Evolutionary conservation across 2,888 invertebrate species (phyloP).

Genomic region (Lepeophtheirus nordmannii): DNA sequence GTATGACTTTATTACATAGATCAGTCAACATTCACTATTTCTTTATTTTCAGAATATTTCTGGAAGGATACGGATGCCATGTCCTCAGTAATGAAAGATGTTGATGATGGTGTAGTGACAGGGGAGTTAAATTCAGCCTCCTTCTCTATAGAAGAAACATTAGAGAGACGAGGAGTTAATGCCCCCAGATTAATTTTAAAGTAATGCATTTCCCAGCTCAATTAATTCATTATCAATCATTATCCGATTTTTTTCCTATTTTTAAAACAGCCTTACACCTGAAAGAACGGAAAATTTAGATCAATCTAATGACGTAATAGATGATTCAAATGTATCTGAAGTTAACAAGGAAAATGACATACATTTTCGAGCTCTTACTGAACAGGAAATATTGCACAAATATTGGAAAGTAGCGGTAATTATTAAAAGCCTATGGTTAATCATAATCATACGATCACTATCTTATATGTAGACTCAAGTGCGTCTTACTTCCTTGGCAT

Average conservation of each 20-base stretch:
- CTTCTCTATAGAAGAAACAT: neutral
- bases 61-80: neutral
- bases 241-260: too few species aligned
- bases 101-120: neutral
- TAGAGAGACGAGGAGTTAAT: too few species aligned
- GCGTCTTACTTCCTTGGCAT: constrained; percentile 5
- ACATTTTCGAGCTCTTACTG: constrained; percentile 28
- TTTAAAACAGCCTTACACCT: neutral
- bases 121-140: neutral
- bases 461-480: constrained; percentile 11
- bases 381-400: constrained; percentile 34
- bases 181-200: neutral
- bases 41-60: neutral
- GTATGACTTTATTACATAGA: constrained; percentile 6
- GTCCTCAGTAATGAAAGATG: neutral
- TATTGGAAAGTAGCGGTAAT: constrained; percentile 36
- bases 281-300: neutral
- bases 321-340: neutral
- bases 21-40: too few species aligned
- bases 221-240: too few species aligned
- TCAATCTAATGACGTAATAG: neutral
- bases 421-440: constrained; percentile 3
- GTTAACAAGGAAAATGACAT: neutral
- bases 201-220: neutral
- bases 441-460: neutral